phyloP scores from a whole-genome alignment of 2,888 invertebrate genomes.

The Theretra japonica region DNA sequence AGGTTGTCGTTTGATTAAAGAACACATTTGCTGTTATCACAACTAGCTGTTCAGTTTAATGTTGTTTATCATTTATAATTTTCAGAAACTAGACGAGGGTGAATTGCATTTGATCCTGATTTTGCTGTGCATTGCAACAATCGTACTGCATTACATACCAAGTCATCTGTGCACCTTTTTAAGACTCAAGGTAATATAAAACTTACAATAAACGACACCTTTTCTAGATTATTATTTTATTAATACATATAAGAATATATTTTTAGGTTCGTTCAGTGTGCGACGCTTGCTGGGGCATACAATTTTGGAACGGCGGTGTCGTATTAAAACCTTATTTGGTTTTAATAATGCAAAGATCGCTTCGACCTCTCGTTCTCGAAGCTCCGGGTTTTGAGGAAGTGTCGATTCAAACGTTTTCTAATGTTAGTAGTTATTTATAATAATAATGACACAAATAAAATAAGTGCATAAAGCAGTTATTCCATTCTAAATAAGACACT shows the following conservation, averaged over 20 bases:
- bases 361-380: conserved; percentile 58
- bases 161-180: conserved; percentile 39
- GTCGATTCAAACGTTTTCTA: conserved; percentile 68
- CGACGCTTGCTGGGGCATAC: conserved; percentile 62
- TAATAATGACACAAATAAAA: no score
- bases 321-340: conserved; percentile 64
- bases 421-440: conserved; percentile 51
- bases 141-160: conserved; percentile 35
- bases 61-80: background rate
- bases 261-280: conserved; percentile 49
- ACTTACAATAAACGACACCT: background rate
- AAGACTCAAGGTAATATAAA: conserved; percentile 37
- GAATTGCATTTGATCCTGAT: conserved; percentile 36
- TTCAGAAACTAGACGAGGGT: conserved; percentile 41
- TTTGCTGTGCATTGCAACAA: conserved; percentile 30
- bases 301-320: conserved; percentile 66
- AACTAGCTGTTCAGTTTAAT: background rate
- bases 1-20: no score
- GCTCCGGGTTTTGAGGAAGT: conserved; percentile 64
- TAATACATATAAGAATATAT: background rate
- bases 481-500: no score
- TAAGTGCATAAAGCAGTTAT: no score
- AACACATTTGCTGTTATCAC: background rate
- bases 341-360: conserved; percentile 67
- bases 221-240: background rate